Base-by-base conservation (phyloP, 2,797 vertebrate species). In the Falco cherrug region DNA sequence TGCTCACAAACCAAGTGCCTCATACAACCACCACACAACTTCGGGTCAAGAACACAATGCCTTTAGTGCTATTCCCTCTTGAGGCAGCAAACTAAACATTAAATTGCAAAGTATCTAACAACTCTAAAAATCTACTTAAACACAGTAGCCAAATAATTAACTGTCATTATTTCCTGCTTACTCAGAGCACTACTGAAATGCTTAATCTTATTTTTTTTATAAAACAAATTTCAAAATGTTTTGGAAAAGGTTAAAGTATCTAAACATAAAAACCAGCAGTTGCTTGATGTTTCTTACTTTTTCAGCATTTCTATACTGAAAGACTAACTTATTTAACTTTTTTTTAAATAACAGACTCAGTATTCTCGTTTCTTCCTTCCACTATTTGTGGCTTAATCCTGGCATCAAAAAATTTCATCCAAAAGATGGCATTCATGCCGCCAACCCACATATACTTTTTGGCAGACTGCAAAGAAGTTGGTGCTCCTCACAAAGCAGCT, bases 401-500 rank as follows among this genome's bases (percentile, higher is more conserved):
- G 21, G 78, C 78, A 95, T 84, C 33, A 80, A 74, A 70, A 92
- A 75, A 61, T 26, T 70, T 67, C 51, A 84, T 35, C 90, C 74
- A 54, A 93, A 91, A 59, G 56, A 85, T 68, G 57, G 68, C 73
- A 95, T 91, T 85, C 53, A 63, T 45, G 51, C 65, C 4, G 10
- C 53, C 86, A 95, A 80, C 57, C 93, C 71, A 57, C 54, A 95
- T 53, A 95, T 10, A 35, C 57, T 61, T 90, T 65, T 75, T 95
- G 90, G 95, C 84, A 87, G 22, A 26, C 57, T 85, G 48, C 47
- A 65, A 78, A 87, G 64, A 51, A 70, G 51, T 29, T 20, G 2
- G 25, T 47, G 50, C 77, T 95, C 41, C 61, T 89, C 78, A 93
- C 68, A 96, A 87, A 84, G 90, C 81, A 74, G 64, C 91, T 91